Base-by-base conservation (phyloP, 2,888 invertebrate species). In the Sesia bembeciformis region DNA sequence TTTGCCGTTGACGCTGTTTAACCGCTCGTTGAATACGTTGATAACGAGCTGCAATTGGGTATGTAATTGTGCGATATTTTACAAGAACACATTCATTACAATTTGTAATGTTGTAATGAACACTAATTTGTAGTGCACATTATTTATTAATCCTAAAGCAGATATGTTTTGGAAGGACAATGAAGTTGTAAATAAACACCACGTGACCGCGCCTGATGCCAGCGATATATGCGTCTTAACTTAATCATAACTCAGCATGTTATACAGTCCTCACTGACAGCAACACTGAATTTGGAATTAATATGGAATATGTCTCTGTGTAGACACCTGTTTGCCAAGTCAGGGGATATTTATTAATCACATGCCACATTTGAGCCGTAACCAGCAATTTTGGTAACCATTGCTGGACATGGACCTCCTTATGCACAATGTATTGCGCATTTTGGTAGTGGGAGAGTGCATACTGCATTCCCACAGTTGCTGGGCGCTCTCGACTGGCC, bases 41-140 rank as follows among this genome's bases (percentile, higher is more conserved):
- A 23, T 23, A 23, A 23, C 2, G 23, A 23, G 23, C 23, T 23
- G 23, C 23, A 23, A 23, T 23, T 23, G 23, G 2, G 23, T 23
- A 23, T 23, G 1, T 23, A 23, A 1, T 23, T 23, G 23, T 23
- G 23, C 23, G 23, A 23, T 23, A 23, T 1, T 46, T 46, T 23
- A 46, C 8, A 58, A 57, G 42, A 61, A 53, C 54, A 57, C 57
- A 67, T 67, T 65, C 59, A 55, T 58, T 56, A 55, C 40, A 4
- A 46, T n/a, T n/a, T n/a, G n/a, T n/a, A n/a, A n/a, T n/a, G n/a
- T n/a, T n/a, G n/a, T n/a, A n/a, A 4, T 7, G 8, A 46, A 1
- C 46, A 46, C 46, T 46, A 46, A 46, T 46, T 46, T 46, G 46
- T 46, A 46, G 23, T 46, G 23, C 8, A 46, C 46, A 6, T 4